These are phyloP conservation scores for Smittia sp. DNA, from an alignment of 2,888 invertebrate species.

Conservation along the genomic window DNA sequence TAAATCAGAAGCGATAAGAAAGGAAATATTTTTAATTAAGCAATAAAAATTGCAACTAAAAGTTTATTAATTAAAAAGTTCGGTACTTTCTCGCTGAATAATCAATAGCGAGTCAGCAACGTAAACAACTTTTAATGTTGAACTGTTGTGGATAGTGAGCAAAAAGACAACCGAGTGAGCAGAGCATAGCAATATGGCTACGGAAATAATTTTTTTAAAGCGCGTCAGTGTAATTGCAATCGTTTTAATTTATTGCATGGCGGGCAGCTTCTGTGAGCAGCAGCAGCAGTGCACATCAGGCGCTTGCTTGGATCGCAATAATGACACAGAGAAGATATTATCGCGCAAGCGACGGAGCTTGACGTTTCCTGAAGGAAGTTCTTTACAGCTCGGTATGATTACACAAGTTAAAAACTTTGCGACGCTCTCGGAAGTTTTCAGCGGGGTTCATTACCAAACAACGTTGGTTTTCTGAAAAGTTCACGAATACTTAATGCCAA, in stretches of 20 bases:
- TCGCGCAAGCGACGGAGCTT: slow-evolving; percentile 55
- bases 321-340: slow-evolving; percentile 45
- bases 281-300: neutral
- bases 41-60: slow-evolving; percentile 22
- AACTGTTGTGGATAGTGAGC: neutral
- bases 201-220: neutral
- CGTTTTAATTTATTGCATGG: slow-evolving; percentile 32
- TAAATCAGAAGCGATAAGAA: neutral
- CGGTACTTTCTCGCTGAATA: neutral
- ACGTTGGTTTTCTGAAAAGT: too few relatives aligned
- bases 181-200: slow-evolving; percentile 27
- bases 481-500: too few relatives aligned
- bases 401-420: too few relatives aligned
- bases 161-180: neutral
- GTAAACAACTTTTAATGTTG: neutral
- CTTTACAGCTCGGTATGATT: slow-evolving; percentile 52
- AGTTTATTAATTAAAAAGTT: slow-evolving; percentile 10
- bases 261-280: neutral
- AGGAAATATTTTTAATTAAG: slow-evolving; percentile 13
- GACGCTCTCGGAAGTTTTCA: too few relatives aligned
- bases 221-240: slow-evolving; percentile 24
- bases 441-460: too few relatives aligned
- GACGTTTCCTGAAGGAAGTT: slow-evolving; percentile 56
- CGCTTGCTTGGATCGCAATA: neutral
- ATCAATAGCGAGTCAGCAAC: neutral